These are phyloP conservation scores for Dynastes maya DNA, from an alignment of 2,888 invertebrate species.

Conservation along the genomic window DNA sequence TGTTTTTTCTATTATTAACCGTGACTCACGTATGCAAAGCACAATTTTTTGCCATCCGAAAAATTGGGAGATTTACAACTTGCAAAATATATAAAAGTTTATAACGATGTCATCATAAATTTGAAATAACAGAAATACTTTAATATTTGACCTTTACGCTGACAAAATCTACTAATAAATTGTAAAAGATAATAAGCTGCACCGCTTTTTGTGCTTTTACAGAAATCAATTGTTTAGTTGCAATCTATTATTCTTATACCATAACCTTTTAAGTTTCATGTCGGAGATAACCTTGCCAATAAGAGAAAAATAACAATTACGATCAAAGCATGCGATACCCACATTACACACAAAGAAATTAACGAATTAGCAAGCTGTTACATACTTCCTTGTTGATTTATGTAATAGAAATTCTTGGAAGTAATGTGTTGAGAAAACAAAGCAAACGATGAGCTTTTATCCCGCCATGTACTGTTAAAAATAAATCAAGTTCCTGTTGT, in stretches of 20 bases:
- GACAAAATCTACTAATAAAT: too few relatives aligned
- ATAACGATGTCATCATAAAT: too few relatives aligned
- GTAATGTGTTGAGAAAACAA: not conserved
- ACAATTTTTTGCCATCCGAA: too few relatives aligned
- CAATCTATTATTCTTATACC: not conserved
- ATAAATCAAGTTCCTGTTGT: not conserved
- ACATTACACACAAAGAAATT: conserved; percentile 30
- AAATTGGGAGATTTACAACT: too few relatives aligned
- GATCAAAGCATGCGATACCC: conserved; percentile 25
- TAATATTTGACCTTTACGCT: too few relatives aligned
- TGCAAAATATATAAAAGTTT: too few relatives aligned
- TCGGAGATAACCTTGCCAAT: conserved; percentile 29
- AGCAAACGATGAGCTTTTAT: not conserved
- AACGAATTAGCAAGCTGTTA: not conserved
- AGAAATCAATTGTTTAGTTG: not conserved
- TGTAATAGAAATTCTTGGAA: conserved; percentile 15
- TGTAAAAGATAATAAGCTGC: too few relatives aligned
- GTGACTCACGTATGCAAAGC: too few relatives aligned
- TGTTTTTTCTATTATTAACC: too few relatives aligned
- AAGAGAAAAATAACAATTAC: conserved; percentile 18
- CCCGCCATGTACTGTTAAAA: too few relatives aligned
- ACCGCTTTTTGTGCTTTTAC: too few relatives aligned
- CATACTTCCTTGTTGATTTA: conserved; percentile 20
- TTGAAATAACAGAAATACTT: too few relatives aligned
- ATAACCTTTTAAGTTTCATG: conserved; percentile 36